phyloP scores from a whole-genome alignment of 1,140 invertebrate species.

The Panagrolaimus sp. region DNA sequence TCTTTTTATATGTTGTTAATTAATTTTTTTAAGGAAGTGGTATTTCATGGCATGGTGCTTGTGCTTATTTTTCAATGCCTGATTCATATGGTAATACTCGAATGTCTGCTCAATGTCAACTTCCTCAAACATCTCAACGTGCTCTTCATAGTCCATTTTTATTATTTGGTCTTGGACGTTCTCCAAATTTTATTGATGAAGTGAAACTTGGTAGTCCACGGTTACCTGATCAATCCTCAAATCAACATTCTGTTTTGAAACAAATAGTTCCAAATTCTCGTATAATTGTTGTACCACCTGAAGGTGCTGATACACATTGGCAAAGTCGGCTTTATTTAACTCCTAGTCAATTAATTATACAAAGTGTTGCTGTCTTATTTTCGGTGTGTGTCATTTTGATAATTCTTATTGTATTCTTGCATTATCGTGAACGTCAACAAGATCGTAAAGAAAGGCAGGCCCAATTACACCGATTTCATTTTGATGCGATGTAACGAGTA shows the following conservation, averaged over 20 bases:
- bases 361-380: slow-evolving; percentile 80
- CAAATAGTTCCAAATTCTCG: slow-evolving; percentile 96
- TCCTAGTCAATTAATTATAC: slow-evolving; percentile 82
- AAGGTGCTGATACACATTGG: slow-evolving; percentile 74
- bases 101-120: slow-evolving; percentile 66
- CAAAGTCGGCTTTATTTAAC: slow-evolving; percentile 88
- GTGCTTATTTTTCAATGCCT: slow-evolving; percentile 49
- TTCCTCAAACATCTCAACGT: slow-evolving; percentile 85
- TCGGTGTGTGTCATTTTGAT: slow-evolving; percentile 79
- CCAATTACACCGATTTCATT: slow-evolving; percentile 47
- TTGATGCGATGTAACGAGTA: slow-evolving; percentile 43
- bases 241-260: slow-evolving; percentile 61
- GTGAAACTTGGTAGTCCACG: slow-evolving; percentile 74
- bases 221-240: neutral
- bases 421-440: slow-evolving; percentile 81
- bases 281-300: slow-evolving; percentile 86
- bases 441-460: slow-evolving; percentile 72
- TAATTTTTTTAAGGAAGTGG: slow-evolving; percentile 47
- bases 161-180: slow-evolving; percentile 87
- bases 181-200: slow-evolving; percentile 91
- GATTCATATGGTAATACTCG: slow-evolving; percentile 46
- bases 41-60: slow-evolving; percentile 54
- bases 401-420: slow-evolving; percentile 76
- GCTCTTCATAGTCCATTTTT: slow-evolving; percentile 85
- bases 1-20: neutral